Conservation (phyloP, 2,888 invertebrate species). For the Argyra leucocephala region DNA sequence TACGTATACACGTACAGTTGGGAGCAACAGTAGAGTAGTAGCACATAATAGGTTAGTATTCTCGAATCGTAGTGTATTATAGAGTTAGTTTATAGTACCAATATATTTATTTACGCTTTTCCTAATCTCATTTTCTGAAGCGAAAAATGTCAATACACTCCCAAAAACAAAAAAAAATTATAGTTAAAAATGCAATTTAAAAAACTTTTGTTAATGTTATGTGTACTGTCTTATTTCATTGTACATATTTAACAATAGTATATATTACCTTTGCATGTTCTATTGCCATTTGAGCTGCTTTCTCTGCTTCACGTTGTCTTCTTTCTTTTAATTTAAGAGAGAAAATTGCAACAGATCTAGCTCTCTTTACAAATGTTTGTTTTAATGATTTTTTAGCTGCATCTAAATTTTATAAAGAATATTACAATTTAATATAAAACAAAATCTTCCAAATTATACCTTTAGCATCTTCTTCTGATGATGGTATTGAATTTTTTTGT, state of each 20-base stretch:
- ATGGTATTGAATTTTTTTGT: slow-evolving; percentile 17
- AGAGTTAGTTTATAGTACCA: no score
- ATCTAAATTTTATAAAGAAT: slow-evolving; percentile 16
- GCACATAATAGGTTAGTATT: no score
- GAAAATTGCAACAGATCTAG: slow-evolving; percentile 76
- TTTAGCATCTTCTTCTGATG: slow-evolving; percentile 51
- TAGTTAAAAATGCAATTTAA: background rate
- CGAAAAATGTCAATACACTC: no score
- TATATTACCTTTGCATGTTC: slow-evolving; percentile 45
- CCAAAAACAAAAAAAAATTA: slow-evolving; percentile 6
- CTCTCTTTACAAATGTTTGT: slow-evolving; percentile 71
- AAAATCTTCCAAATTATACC: slow-evolving; percentile 38
- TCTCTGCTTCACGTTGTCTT: slow-evolving; percentile 67
- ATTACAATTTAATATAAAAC: slow-evolving; percentile 13
- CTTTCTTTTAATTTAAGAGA: slow-evolving; percentile 68
- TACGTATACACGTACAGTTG: no score
- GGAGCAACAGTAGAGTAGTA: no score
- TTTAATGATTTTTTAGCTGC: slow-evolving; percentile 60
- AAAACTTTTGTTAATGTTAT: background rate
- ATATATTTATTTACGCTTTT: no score
- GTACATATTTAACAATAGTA: background rate
- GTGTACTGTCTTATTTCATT: background rate
- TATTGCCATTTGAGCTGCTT: slow-evolving; percentile 54
- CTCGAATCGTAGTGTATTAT: no score
- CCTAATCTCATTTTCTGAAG: no score